These are phyloP conservation scores for Peromyscus californicus DNA, from an alignment of 2,113 vertebrate genomes.

Conservation along the genomic window DNA sequence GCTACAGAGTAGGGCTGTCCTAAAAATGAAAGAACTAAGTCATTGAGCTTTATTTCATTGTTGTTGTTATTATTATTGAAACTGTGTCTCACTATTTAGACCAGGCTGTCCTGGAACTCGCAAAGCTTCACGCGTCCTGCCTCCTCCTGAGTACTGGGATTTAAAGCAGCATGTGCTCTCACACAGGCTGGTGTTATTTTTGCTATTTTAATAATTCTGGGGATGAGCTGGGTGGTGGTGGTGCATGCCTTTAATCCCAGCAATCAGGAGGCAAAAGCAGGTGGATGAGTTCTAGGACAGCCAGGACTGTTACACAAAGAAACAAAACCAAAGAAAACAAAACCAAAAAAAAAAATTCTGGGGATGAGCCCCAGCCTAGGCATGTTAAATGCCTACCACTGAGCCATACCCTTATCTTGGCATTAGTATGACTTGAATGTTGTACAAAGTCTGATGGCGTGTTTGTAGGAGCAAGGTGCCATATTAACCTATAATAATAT, in stretches of 20 bases:
- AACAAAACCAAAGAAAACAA: neutral
- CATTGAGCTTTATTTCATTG: neutral
- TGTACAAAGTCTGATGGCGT: neutral
- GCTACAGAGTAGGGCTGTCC: neutral
- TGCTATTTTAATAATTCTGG: neutral
- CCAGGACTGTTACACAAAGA: neutral
- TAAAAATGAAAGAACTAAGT: neutral
- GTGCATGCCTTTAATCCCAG: neutral
- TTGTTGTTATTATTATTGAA: neutral
- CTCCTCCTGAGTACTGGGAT: neutral
- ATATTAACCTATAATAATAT: neutral
- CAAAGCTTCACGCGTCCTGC: neutral
- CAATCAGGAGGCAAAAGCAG: neutral
- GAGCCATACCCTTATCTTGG: neutral
- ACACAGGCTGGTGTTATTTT: neutral
- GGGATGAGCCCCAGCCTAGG: neutral
- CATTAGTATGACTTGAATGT: slow-evolving; percentile 47
- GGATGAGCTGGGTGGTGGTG: neutral
- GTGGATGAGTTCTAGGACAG: neutral
- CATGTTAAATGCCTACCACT: neutral
- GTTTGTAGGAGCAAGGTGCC: neutral
- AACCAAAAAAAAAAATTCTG: neutral
- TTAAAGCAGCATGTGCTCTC: neutral
- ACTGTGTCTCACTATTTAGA: neutral
- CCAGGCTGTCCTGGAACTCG: neutral